Evolutionary conservation across 2,797 vertebrate genomes (phyloP), one percentile per base, ranked within the genome.

Genomic region (Calcarius lapponicus): DNA sequence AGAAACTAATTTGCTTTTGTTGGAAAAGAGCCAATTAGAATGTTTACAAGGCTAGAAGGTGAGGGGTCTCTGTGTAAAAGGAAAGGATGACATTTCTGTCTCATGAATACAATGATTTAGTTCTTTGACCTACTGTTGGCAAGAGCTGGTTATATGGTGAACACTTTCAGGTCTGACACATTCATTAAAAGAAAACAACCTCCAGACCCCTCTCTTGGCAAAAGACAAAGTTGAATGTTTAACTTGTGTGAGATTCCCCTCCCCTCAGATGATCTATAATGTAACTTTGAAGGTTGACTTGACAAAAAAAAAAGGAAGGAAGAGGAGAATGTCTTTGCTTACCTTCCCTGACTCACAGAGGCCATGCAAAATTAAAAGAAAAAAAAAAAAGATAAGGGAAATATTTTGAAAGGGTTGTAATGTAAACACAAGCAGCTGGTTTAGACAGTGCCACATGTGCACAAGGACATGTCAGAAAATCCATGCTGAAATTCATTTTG

Each of bases 361-460:
- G 7, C 51, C 22, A 79, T 73, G n/a, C 34, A 75, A 91, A 94
- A 93, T 31, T 43, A 48, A 65, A 78, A 86, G 83, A 69, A 90
- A 95, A 66, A 78, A 87, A 86, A 45, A 61, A 65, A 83, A 83
- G 72, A 94, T 82, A 94, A 84, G 70, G 74, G 85, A 97, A 93
- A 93, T 71, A 93, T 96, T 97, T 97, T 96, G 91, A 95, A 93
- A 97, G 42, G 31, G 7, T 61, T 95, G 42, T 90, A 96, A 88
- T 78, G 60, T 95, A 98, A 97, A 97, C 69, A 95, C 5, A 20
- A 51, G 36, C 87, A 97, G 90, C 90, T 97, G 90, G 86, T 97
- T 97, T 96, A 96, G 91, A 94, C 87, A 92, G 90, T 76, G 50
- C 54, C 94, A 89, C 86, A 92, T 78, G 54, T 87, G 69, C 32